Base-by-base conservation (phyloP, 2,888 invertebrate species). In the Drosophila borealis region DNA sequence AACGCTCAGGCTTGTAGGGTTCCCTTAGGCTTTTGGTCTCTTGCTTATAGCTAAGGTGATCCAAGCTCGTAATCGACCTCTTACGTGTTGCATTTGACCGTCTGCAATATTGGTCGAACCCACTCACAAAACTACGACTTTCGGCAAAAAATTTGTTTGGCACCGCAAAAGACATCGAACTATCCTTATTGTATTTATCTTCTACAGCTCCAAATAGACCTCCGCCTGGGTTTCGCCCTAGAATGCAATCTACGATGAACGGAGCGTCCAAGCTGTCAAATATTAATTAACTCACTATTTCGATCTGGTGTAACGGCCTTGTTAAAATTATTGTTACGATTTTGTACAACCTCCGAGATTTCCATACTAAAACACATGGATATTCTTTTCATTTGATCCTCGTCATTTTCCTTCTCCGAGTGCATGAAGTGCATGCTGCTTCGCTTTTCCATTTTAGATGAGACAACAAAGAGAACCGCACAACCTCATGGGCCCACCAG, bases 351-450 rank as follows among this genome's bases (percentile, higher is more conserved):
- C 21, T 72, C 54, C 25, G 57, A 70, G 14, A 84, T 49, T 48
- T 70, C 81, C 48, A 81, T 60, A 37, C 70, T 79, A 5, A 84
- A 72, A 19, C 60, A 71, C 81, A 82, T 71, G 8, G 75, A 81
- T 10, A 75, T 59, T 41, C 54, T 53, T 14, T 39, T 53, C 39
- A 53, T 36, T 25, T 61, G 56, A 37, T 79, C 67, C 17, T 55
- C 49, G 6, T 53, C 14, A 14, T 41, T 51, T 21, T 65, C 59
- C 9, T 37, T 29, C n/a, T 56, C 55, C 11, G 51, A 25, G 44
- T 51, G 17, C 14, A 39, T 46, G 42, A 53, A 50, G 37, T 45
- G 42, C 9, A 71, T 39, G 42, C 48, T 36, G 46, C 68, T 73
- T 8, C 9, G 65, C 17, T n/a, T 70, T 25, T 63, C 66, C 76